Conservation (phyloP, 2,797 vertebrate species). For the Muscicapa comitata region DNA sequence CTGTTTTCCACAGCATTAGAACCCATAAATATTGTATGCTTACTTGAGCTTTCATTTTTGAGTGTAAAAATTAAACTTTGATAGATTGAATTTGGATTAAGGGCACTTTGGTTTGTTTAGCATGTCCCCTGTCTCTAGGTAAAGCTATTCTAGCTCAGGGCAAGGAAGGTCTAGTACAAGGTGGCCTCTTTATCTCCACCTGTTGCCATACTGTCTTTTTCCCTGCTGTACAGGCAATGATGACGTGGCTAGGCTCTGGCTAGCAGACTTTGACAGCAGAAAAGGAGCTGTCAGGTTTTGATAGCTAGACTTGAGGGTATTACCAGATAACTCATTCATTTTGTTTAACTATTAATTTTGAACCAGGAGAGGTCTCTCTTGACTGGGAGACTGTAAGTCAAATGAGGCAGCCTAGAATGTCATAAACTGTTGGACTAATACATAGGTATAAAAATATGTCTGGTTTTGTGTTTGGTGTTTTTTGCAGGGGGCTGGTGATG, state of each 20-base stretch:
- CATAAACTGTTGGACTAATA: background rate
- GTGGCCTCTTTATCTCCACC: background rate
- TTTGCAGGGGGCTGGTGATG: fast-evolving
- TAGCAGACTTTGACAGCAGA: background rate
- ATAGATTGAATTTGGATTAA: background rate
- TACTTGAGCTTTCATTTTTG: background rate
- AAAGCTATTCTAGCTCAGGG: background rate
- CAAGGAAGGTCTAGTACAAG: background rate
- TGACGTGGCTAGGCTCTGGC: background rate
- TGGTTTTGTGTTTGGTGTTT: background rate
- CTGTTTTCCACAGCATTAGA: background rate
- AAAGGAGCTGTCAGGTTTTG: background rate
- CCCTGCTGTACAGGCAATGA: background rate
- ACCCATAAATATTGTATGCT: background rate
- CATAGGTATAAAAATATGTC: background rate
- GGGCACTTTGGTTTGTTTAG: background rate
- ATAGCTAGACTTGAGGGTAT: background rate
- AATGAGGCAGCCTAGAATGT: background rate
- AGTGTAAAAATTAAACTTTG: background rate
- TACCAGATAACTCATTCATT: background rate
- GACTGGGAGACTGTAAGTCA: background rate
- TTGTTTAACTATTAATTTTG: background rate
- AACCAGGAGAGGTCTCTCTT: background rate
- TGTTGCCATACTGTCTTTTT: background rate
- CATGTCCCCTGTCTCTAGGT: background rate